phyloP scores from a whole-genome alignment of 2,888 invertebrate species.

The Chrysolina americana region DNA sequence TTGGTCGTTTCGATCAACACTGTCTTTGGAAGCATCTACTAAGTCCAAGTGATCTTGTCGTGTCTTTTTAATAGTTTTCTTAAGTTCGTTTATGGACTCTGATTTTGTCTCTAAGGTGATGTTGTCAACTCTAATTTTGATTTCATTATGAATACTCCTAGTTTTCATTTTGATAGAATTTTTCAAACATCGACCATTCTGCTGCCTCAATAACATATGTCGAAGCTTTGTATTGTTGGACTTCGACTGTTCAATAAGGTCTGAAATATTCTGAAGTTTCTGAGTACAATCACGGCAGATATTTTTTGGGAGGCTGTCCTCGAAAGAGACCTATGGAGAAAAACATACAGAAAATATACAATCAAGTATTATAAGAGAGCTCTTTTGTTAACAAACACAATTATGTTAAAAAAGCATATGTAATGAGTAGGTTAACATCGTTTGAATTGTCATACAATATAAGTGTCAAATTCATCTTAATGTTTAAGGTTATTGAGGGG shows the following conservation, averaged over 20 bases:
- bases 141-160: background rate
- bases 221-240: constrained; percentile 1
- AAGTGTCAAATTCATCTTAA: no score
- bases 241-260: constrained; percentile 6
- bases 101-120: background rate
- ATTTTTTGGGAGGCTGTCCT: constrained; percentile 2
- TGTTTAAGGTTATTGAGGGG: no score
- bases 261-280: constrained; percentile 1
- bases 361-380: no score
- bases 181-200: background rate
- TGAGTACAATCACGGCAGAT: background rate
- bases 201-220: background rate
- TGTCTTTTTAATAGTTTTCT: background rate
- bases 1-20: no score
- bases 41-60: no score
- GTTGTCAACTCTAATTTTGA: background rate
- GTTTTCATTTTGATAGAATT: background rate
- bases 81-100: background rate
- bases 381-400: no score
- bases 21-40: no score
- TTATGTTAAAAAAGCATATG: no score
- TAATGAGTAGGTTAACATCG: no score
- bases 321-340: background rate
- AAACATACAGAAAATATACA: no score
- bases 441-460: no score